These are phyloP conservation scores for Drosophila kuntzei DNA, from an alignment of 2,888 invertebrate species.

Conservation along the genomic window DNA sequence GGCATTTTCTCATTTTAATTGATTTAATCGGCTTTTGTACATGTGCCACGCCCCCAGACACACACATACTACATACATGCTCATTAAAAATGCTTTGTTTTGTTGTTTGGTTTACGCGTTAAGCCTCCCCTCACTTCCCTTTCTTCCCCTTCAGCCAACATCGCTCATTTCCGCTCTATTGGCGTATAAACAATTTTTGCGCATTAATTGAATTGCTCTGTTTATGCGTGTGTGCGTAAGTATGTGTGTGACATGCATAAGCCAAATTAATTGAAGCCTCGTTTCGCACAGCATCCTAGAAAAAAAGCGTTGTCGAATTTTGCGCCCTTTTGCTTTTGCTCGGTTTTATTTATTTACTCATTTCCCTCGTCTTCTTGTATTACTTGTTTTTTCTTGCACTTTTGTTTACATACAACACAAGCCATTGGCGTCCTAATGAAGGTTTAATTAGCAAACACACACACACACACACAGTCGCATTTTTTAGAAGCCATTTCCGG, in stretches of 20 bases:
- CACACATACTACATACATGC: slow-evolving; percentile 32
- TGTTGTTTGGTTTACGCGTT: slow-evolving; percentile 25
- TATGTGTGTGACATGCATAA: slow-evolving; percentile 67
- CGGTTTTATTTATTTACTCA: slow-evolving; percentile 47
- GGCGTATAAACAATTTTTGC: slow-evolving; percentile 77
- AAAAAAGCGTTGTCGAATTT: slow-evolving; percentile 38
- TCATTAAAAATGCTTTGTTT: slow-evolving; percentile 71
- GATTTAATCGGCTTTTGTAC: slow-evolving; percentile 74
- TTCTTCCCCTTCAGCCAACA: slow-evolving; percentile 15
- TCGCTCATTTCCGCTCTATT: slow-evolving; percentile 73
- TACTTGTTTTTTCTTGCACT: slow-evolving; percentile 12
- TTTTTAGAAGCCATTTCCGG: slow-evolving; percentile 54
- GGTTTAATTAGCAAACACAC: slow-evolving; percentile 75
- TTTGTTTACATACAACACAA: slow-evolving; percentile 71
- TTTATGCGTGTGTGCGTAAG: slow-evolving; percentile 26
- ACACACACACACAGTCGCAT: slow-evolving; percentile 15
- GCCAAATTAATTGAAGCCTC: slow-evolving; percentile 76
- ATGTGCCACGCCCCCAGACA: slow-evolving; percentile 16
- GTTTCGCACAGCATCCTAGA: slow-evolving; percentile 50
- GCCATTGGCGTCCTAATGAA: slow-evolving; percentile 62
- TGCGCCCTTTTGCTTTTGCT: slow-evolving; percentile 49
- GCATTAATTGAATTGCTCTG: slow-evolving; percentile 72
- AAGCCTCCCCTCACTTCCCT: neutral
- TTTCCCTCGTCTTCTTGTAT: slow-evolving; percentile 4
- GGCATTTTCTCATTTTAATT: slow-evolving; percentile 72